A percentile compares a stretch with the other conserved stretches of the same genome.
Evolutionary conservation across 2,888 invertebrate genomes (phyloP).

Genomic region (Fabriciana adippe): DNA sequence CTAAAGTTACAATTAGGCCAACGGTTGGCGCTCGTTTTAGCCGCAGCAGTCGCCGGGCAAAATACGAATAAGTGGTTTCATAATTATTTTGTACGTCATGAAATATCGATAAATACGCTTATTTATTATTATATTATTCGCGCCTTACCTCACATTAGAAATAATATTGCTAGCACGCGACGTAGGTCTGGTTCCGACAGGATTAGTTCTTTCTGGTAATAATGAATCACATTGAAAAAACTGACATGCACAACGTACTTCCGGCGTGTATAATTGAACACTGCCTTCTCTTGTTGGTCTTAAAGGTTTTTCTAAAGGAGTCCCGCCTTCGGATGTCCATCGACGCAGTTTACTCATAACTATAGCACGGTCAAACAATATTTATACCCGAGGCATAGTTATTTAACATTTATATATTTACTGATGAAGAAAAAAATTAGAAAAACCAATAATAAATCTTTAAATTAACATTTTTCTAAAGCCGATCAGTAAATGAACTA

Average conservation of each 20-base stretch:
- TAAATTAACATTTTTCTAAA: slow-evolving; percentile 61
- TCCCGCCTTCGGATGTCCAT: slow-evolving; percentile 87
- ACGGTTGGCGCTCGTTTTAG: slow-evolving; percentile 78
- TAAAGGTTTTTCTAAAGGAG: slow-evolving; percentile 83
- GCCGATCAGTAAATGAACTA: slow-evolving; percentile 71
- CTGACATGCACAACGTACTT: slow-evolving; percentile 93
- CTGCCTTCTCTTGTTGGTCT: slow-evolving; percentile 88
- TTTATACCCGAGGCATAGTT: slow-evolving; percentile 57
- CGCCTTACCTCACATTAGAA: slow-evolving; percentile 70
- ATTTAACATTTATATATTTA: slow-evolving; percentile 23
- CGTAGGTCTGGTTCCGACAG: slow-evolving; percentile 85
- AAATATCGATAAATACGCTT: slow-evolving; percentile 18
- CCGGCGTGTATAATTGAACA: slow-evolving; percentile 87
- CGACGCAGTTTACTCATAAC: slow-evolving; percentile 81
- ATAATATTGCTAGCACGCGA: slow-evolving; percentile 82
- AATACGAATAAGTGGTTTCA: slow-evolving; percentile 53
- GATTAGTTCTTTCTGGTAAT: slow-evolving; percentile 88
- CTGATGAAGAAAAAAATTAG: background rate
- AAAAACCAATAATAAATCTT: slow-evolving; percentile 51
- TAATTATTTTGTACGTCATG: slow-evolving; percentile 59
- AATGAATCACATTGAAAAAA: slow-evolving; percentile 91
- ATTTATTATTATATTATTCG: slow-evolving; percentile 6
- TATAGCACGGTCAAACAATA: slow-evolving; percentile 53
- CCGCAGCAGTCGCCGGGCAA: slow-evolving; percentile 74
- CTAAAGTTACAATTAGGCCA: slow-evolving; percentile 79